phyloP scores from a whole-genome alignment of 2,888 invertebrate genomes.

The Aproaerema taeniolella region DNA sequence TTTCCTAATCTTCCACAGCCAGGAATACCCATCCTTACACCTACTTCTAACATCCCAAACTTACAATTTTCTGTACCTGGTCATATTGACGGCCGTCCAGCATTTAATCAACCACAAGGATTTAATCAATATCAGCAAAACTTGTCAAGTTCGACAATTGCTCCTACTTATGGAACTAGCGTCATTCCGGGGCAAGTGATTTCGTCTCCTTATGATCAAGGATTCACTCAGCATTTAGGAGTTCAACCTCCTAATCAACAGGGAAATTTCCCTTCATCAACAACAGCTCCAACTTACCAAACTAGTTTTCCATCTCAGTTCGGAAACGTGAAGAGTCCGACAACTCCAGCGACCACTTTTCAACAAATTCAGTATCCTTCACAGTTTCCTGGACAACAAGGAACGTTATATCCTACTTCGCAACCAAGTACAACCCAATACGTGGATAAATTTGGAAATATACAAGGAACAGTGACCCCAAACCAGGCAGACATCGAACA shows the following conservation, averaged over 20 bases:
- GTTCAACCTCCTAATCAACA: conserved; percentile 10
- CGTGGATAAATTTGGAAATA: conserved; percentile 2
- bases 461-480: background rate
- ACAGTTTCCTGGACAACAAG: background rate
- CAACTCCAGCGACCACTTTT: background rate
- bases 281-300: conserved; percentile 2
- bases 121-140: conserved; percentile 10
- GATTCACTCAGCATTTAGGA: conserved; percentile 10
- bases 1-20: background rate
- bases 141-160: conserved; percentile 9
- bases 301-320: background rate
- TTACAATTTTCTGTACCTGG: background rate
- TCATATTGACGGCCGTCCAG: background rate
- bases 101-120: background rate
- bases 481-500: background rate
- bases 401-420: background rate
- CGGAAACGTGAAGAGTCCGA: background rate
- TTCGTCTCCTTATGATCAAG: background rate
- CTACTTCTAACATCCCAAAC: background rate
- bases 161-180: conserved; percentile 9
- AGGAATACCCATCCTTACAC: background rate
- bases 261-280: background rate
- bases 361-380: too few species aligned
- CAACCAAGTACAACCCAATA: conserved; percentile 3
- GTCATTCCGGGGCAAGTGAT: conserved; percentile 11